Evolutionary conservation across 1,140 invertebrate genomes (phyloP).

Genomic region (Meteorus sp.): DNA sequence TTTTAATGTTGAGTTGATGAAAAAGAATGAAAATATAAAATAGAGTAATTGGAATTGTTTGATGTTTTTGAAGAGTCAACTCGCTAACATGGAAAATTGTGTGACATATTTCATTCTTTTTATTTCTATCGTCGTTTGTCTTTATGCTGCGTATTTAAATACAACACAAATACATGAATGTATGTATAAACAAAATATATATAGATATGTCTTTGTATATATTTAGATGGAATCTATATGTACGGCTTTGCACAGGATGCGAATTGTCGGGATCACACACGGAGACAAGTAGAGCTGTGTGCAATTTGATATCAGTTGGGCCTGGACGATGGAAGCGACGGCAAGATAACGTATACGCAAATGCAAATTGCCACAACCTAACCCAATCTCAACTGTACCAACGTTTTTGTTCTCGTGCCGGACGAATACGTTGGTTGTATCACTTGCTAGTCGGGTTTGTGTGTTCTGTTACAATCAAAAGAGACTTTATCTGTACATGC

Average conservation of each 20-base stretch:
- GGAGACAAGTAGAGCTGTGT: too few species aligned
- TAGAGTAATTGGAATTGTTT: too few species aligned
- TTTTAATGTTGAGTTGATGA: too few species aligned
- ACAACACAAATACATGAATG: too few species aligned
- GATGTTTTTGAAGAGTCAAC: not conserved
- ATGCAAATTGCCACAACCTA: constrained; percentile 43
- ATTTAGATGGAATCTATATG: too few species aligned
- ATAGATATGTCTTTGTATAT: too few species aligned
- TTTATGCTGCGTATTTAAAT: too few species aligned
- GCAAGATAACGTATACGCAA: constrained; percentile 28
- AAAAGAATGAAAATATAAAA: too few species aligned
- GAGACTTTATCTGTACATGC: not conserved
- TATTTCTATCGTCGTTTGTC: constrained; percentile 19
- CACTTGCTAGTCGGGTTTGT: not conserved
- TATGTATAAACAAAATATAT: too few species aligned
- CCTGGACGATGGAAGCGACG: too few species aligned
- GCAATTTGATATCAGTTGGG: not conserved
- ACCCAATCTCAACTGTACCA: constrained; percentile 34
- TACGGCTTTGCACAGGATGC: not conserved
- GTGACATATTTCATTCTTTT: not conserved
- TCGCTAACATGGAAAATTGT: constrained; percentile 1
- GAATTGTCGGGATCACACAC: not conserved
- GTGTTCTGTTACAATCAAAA: not conserved
- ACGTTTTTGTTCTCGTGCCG: constrained; percentile 30
- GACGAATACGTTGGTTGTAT: constrained; percentile 32